phyloP scores from a whole-genome alignment of 2,888 invertebrate species.

The Micoletzkya japonica region DNA sequence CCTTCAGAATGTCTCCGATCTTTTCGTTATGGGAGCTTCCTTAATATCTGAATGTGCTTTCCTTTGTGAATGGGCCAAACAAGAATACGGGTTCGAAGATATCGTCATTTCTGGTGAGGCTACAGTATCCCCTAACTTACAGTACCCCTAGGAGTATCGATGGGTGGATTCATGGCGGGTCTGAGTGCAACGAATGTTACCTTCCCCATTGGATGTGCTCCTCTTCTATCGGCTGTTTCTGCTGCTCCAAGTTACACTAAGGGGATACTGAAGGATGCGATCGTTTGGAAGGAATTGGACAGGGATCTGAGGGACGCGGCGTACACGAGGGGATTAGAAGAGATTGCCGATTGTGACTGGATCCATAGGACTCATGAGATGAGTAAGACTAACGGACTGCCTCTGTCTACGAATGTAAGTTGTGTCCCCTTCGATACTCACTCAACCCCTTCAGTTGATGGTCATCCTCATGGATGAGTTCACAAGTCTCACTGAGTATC shows the following conservation, averaged over 20 bases:
- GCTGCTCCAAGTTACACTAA: conserved; percentile 89
- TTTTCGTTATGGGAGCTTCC: conserved; percentile 98
- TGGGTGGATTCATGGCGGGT: conserved; percentile 84
- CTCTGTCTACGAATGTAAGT: conserved; percentile 32
- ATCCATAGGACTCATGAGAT: conserved; percentile 32
- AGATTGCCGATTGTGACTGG: conserved; percentile 43
- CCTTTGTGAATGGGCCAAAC: conserved; percentile 88
- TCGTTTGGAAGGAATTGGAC: conserved; percentile 36
- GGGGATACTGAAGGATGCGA: conserved; percentile 64
- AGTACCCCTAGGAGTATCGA: conserved; percentile 45
- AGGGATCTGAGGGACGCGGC: conserved; percentile 35
- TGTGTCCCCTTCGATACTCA: background rate
- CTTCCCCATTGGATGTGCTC: conserved; percentile 74
- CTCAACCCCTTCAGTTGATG: conserved; percentile 72
- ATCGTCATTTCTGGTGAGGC: conserved; percentile 82
- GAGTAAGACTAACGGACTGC: conserved; percentile 32
- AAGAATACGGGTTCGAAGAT: conserved; percentile 82
- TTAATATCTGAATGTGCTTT: conserved; percentile 85
- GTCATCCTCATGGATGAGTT: conserved; percentile 97
- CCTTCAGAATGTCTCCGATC: conserved; percentile 90
- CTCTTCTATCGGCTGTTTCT: conserved; percentile 70
- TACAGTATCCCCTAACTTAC: conserved; percentile 55
- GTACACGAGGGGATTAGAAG: background rate
- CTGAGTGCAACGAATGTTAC: conserved; percentile 94
- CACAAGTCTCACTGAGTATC: conserved; percentile 91